Base-by-base conservation (phyloP, 2,888 invertebrate species). In the Netelia fuscicornis region DNA sequence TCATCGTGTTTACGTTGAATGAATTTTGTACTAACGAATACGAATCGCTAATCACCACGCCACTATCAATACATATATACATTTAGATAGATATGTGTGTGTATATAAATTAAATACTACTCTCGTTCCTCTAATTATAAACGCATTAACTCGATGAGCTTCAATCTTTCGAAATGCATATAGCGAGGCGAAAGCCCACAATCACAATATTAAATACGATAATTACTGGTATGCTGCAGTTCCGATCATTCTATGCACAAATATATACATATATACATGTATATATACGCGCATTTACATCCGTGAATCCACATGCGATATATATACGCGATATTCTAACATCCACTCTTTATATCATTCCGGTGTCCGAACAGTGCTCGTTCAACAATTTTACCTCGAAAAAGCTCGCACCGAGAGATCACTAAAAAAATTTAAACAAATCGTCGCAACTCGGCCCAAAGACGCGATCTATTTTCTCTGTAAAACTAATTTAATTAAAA, bases 41-140 rank as follows among this genome's bases (percentile, higher is more conserved):
- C 30, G 37, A 3, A 37, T 37, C 37, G 37, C 37, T 37, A 37
- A 37, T 37, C 37, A 37, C 37, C 37, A 37, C 37, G 6, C 37
- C 37, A 6, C 1, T 37, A 37, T 37, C 6, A 37, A 37, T 6
- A 6, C 37, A 37, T 37, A 48, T 48, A 11, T 44, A 30, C 52
- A 20, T 62, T 5, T 23, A 78, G 23, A 48, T 48, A 37, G 25
- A 17, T 37, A 20, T 58, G 23, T 11, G 20, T 48, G 52, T 10
- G 52, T 37, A 72, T 25, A 56, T 44, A 72, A 10, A 44, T 11
- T 37, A 11, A 13, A n/a, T 13, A 30, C 3, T 30, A 17, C 44
- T 76, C 58, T 74, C 77, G 62, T 44, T 65, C 44, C 70, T 76
- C 52, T 71, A 83, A 85, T 85, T 83, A 85, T 67, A 85, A 85